Percentiles rank a stretch among this genome's conserved stretches.
These are phyloP conservation scores for Stichodactyla mertensii DNA, from an alignment of 64 coral and sea anemone genomes.

Conservation along the genomic window DNA sequence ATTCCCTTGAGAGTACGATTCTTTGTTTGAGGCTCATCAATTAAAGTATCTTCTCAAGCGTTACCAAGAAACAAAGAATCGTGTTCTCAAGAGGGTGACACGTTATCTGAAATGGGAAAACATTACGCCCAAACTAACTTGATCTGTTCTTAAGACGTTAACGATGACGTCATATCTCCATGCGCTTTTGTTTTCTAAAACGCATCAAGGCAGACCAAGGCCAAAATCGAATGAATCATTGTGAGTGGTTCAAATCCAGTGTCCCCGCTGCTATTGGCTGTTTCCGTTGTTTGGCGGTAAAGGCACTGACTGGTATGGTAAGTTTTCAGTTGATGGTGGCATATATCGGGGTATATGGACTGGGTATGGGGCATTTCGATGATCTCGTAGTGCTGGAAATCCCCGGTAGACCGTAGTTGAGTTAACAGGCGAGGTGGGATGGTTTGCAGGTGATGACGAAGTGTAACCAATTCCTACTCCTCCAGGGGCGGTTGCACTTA, in stretches of 20 bases:
- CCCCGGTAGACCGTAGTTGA: slow-evolving; percentile 52
- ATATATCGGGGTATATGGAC: slow-evolving; percentile 44
- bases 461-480: slow-evolving; percentile 36
- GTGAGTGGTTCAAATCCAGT: not conserved
- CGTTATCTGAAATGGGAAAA: too few species aligned
- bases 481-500: slow-evolving; percentile 25
- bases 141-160: too few species aligned
- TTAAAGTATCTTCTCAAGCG: too few species aligned
- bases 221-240: not conserved
- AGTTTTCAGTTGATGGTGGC: not conserved
- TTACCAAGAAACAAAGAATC: too few species aligned
- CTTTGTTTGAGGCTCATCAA: too few species aligned
- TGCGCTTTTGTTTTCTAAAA: not conserved
- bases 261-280: not conserved
- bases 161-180: not conserved
- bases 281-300: slow-evolving; percentile 3
- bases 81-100: too few species aligned
- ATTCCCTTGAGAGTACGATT: too few species aligned
- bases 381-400: slow-evolving; percentile 45
- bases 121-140: too few species aligned
- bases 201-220: not conserved
- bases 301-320: not conserved
- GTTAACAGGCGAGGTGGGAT: slow-evolving; percentile 59
- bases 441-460: slow-evolving; percentile 31
- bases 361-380: slow-evolving; percentile 57